A percentile compares a stretch with the other conserved stretches of the same genome.
These are phyloP conservation scores for Beroe forskalii DNA, from an alignment of 37 sponge, comb jelly and placozoan genomes.

Conservation along the genomic window DNA sequence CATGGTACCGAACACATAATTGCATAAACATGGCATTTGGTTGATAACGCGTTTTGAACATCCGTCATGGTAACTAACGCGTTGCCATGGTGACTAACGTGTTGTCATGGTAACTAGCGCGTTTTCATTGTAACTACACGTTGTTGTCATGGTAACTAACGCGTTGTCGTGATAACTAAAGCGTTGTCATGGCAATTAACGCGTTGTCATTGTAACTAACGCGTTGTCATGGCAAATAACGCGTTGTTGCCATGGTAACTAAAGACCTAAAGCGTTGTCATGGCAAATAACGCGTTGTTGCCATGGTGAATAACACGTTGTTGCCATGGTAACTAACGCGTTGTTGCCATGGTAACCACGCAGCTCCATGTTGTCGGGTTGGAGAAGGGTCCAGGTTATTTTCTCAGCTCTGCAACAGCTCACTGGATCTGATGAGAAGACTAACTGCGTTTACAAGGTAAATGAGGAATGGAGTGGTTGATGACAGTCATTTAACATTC, in stretches of 20 bases:
- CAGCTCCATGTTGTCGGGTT: constrained; percentile 35
- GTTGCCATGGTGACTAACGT: too few relatives aligned
- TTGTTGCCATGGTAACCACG: background rate
- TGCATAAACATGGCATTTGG: too few relatives aligned
- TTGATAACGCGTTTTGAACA: too few relatives aligned
- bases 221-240: background rate
- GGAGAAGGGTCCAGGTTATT: constrained; percentile 32
- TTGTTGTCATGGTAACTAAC: too few relatives aligned
- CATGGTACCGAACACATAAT: too few relatives aligned
- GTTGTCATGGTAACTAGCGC: too few relatives aligned
- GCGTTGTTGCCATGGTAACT: background rate
- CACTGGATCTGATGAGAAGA: background rate
- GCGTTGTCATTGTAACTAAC: background rate
- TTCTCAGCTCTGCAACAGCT: background rate
- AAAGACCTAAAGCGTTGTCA: background rate
- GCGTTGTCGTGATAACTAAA: too few relatives aligned
- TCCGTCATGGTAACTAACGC: too few relatives aligned
- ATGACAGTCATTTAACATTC: background rate
- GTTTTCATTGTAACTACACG: too few relatives aligned
- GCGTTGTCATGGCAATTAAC: too few relatives aligned
- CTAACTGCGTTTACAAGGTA: background rate
- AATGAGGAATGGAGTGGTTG: too few relatives aligned
- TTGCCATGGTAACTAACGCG: background rate
- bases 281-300: background rate
- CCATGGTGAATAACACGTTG: background rate